Base-by-base conservation (phyloP, 1,140 invertebrate species). In the Microplitis mediator region DNA sequence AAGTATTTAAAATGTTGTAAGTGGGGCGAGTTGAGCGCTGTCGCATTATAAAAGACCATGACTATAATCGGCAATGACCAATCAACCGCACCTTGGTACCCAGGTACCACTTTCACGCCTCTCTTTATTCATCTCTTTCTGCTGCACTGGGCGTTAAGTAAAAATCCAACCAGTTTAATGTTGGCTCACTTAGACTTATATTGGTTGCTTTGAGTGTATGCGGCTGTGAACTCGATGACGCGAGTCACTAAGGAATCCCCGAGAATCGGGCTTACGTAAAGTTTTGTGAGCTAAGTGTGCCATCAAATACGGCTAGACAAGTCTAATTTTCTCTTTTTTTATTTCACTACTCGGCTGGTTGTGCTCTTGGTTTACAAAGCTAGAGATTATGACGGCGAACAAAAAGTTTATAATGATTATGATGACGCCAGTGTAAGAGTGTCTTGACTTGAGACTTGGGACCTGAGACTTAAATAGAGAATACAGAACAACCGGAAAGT, bases 61-160 rank as follows among this genome's bases (percentile, higher is more conserved):
- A 77, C 82, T 81, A 84, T 86, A 85, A 86, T 85, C 81, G 82
- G 82, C 79, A 82, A 83, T 84, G 80, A 74, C 77, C 70, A 32
- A 69, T 31, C 76, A 78, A 83, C 81, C 81, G 82, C 82, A 69
- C 79, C 81, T 84, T 72, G 72, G 72, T 54, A 13, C 13, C 13
- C 23, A 50, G 6, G 13, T 39, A 62, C 54, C 76, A 83, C 82
- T 85, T 84, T 84, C 80, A 76, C 81, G 76, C 73, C 56, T 76
- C 72, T 74, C 73, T 76, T 72, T 66, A 71, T 32, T 54, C 66
- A 35, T 54, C 32, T 16, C 66, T 13, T 14, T 35, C 23, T 45
- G 39, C 6, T 8, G 39, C 6, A 45, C 11, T 45, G 39, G 11
- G 39, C 39, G 39, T 45, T 45, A 6, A 23, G 23, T 23, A 23